Evolutionary conservation across 2,888 invertebrate species (phyloP).

Genomic region (Tridacna gigas): DNA sequence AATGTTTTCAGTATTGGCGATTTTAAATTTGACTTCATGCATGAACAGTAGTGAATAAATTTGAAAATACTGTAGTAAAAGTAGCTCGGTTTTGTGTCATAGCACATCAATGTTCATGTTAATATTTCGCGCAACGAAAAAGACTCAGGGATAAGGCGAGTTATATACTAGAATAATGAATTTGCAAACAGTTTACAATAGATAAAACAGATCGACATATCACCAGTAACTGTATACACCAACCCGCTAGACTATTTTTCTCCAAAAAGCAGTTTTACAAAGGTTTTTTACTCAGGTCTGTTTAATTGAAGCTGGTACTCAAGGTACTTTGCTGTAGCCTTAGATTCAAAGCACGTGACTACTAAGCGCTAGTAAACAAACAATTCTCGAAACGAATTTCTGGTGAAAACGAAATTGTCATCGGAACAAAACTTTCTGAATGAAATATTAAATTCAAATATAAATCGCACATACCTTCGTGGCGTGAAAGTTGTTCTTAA

Average conservation of each 20-base stretch:
- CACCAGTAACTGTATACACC: background rate
- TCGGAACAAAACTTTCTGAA: background rate
- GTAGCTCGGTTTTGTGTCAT: too few relatives aligned
- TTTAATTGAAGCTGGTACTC: background rate
- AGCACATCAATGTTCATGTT: too few relatives aligned
- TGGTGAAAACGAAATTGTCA: background rate
- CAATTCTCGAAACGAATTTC: background rate
- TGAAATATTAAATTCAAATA: background rate
- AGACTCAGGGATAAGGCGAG: too few relatives aligned
- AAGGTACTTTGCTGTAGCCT: background rate
- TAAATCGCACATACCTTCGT: background rate
- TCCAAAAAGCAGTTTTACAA: too few relatives aligned
- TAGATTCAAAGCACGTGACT: constrained; percentile 7
- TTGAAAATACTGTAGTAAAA: too few relatives aligned
- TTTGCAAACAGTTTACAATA: too few relatives aligned
- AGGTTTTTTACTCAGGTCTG: background rate
- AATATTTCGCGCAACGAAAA: too few relatives aligned
- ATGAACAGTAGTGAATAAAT: too few relatives aligned
- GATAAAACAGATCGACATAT: background rate
- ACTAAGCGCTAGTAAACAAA: constrained; percentile 12
- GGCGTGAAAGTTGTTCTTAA: background rate
- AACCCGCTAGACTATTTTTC: too few relatives aligned
- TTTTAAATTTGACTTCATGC: too few relatives aligned
- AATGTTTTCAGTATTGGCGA: too few relatives aligned
- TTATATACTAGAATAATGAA: too few relatives aligned